Conservation (phyloP, 64 coral and sea anemone genomes). For the Acropora tenuis region DNA sequence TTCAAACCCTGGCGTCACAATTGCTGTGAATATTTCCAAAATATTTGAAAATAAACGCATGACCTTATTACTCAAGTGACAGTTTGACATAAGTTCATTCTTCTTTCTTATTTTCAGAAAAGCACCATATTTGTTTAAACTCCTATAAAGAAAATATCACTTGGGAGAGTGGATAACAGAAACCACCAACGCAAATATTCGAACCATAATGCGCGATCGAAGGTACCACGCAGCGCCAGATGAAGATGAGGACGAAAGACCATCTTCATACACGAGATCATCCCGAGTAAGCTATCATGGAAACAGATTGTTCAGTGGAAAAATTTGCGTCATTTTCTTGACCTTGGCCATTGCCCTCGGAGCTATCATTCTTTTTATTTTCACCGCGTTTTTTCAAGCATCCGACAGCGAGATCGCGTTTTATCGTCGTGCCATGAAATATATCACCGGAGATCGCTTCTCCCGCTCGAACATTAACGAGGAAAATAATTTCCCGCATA, state of each 20-base stretch:
- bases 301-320: slow-evolving; percentile 10
- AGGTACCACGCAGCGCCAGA: neutral
- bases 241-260: slow-evolving; percentile 14
- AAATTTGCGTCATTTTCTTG: slow-evolving; percentile 25
- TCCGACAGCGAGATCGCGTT: slow-evolving; percentile 43
- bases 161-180: neutral
- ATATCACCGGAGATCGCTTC: slow-evolving; percentile 32
- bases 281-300: slow-evolving; percentile 25
- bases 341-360: slow-evolving; percentile 24
- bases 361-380: slow-evolving; percentile 19
- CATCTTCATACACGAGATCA: slow-evolving; percentile 12
- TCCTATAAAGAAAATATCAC: neutral
- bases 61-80: slow-evolving; percentile 31
- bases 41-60: slow-evolving; percentile 10
- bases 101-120: neutral
- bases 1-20: neutral
- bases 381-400: slow-evolving; percentile 28
- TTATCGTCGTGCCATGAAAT: slow-evolving; percentile 25
- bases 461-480: slow-evolving; percentile 3
- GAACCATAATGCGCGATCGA: slow-evolving; percentile 15
- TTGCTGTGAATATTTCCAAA: slow-evolving; percentile 27
- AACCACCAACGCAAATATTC: neutral
- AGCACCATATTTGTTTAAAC: neutral
- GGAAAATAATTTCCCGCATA: slow-evolving; percentile 68
- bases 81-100: neutral